Evolutionary conservation across 2,113 vertebrate genomes (phyloP).

Genomic region (Pterocles gutturalis): DNA sequence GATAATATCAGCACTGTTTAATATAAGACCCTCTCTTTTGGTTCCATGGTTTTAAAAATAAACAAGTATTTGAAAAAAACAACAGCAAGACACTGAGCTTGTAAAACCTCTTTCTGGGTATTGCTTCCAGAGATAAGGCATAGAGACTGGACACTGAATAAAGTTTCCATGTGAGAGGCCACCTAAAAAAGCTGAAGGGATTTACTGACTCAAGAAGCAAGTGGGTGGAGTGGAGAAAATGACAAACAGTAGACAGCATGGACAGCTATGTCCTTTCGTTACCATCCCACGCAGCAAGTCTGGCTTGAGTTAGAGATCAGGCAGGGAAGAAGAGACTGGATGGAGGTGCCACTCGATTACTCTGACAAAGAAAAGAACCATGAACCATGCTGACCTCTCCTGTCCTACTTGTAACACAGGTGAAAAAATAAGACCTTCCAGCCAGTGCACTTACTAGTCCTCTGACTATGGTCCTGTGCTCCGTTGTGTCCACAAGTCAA

Average conservation of each 20-base stretch:
- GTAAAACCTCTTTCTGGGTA: conserved; percentile 52
- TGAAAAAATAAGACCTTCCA: neutral
- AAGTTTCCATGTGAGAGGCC: conserved; percentile 8
- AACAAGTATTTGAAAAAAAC: conserved; percentile 50
- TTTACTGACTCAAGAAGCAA: conserved; percentile 37
- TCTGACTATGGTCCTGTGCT: neutral
- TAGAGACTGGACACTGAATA: neutral
- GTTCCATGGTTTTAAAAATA: conserved; percentile 41
- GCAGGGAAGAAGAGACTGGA: neutral
- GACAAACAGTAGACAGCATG: neutral
- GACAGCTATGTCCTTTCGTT: neutral
- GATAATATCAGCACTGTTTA: conserved; percentile 55
- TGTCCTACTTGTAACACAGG: neutral
- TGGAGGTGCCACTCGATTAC: neutral
- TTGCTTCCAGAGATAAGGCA: conserved; percentile 32
- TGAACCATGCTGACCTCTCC: neutral
- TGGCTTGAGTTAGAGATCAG: neutral
- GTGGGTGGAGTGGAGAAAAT: neutral
- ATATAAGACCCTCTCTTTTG: neutral
- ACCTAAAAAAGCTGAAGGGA: conserved; percentile 5
- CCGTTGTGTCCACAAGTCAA: neutral
- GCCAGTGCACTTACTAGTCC: neutral
- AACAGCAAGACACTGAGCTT: conserved; percentile 28
- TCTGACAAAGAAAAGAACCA: neutral
- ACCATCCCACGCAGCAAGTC: neutral